These are phyloP conservation scores for Xestoiulus laeticollis DNA, from an alignment of 2,888 invertebrate species.

Conservation along the genomic window DNA sequence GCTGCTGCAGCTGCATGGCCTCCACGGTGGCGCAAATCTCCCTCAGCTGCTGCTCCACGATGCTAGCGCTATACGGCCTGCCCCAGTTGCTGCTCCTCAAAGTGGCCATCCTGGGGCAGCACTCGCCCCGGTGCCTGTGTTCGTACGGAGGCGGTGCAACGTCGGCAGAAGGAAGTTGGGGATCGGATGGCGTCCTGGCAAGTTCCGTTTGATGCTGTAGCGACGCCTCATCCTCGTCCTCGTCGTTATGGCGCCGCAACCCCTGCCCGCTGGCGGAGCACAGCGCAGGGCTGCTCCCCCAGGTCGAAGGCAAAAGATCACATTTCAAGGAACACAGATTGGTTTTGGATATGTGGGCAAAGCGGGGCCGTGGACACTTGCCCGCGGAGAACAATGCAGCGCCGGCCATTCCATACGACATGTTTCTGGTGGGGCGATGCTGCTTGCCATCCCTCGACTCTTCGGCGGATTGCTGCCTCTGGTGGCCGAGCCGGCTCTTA, in stretches of 20 bases:
- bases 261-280: background rate
- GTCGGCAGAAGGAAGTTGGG: background rate
- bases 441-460: background rate
- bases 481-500: background rate
- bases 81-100: constrained; percentile 17
- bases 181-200: constrained; percentile 25
- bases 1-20: constrained; percentile 44
- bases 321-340: constrained; percentile 13
- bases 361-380: background rate
- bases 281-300: constrained; percentile 43
- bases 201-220: background rate
- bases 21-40: constrained; percentile 48
- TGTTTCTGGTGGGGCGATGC: background rate
- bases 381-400: background rate
- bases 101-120: background rate
- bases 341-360: constrained; percentile 6
- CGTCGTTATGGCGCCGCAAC: background rate
- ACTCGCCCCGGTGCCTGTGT: constrained; percentile 7
- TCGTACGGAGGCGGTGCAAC: background rate
- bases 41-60: constrained; percentile 38
- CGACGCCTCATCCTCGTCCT: background rate
- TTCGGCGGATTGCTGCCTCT: background rate
- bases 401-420: background rate
- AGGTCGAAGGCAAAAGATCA: constrained; percentile 33
- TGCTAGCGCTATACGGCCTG: constrained; percentile 43